Base-by-base conservation (phyloP, 2,113 vertebrate genomes). In the Chinchilla lanigera region DNA sequence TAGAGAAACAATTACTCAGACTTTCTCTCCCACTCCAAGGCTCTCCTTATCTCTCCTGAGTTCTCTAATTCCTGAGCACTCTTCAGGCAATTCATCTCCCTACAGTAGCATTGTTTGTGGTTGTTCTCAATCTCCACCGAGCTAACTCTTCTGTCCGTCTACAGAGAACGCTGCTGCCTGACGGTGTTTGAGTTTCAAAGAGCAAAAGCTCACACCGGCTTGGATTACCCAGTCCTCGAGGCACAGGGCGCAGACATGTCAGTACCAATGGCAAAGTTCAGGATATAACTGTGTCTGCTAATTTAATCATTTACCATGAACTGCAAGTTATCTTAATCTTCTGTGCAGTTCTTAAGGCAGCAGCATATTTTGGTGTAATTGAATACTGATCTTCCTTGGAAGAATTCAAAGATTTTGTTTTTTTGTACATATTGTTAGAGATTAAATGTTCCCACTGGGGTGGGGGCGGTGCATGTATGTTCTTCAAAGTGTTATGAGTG, bases 241-340 rank as follows among this genome's bases (percentile, higher is more conserved):
- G 91, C 95, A 86, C 90, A 0, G 94, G 58, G 95, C 92, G 97
- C 93, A 97, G 97, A 98, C 98, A 98, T 98, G 98, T 98, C 97
- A 92, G 86, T 95, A 93, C 98, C 95, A 69, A 97, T 97, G 97
- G 98, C 98, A 98, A 98, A 98, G 98, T 98, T 98, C 98, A 98
- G 96, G 92, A 96, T 95, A 97, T 98, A 97, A 98, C 97, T 93
- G 97, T 98, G 97, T 97, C 98, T 95, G 97, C 97, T 98, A 98
- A 98, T 98, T 98, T 98, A 98, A 98, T 98, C 97, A 98, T 98
- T 98, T 98, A 97, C 97, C 98, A 97, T 97, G 96, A 97, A 98
- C 98, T 97, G 98, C 92, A 97, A 97, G 97, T 98, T 98, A 98
- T 98, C 97, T 98, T 98, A 97, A 98, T 98, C 97, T 97, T 96